These are phyloP conservation scores for Phaethornis superciliosus DNA, from an alignment of 2,113 vertebrate species.

Conservation along the genomic window DNA sequence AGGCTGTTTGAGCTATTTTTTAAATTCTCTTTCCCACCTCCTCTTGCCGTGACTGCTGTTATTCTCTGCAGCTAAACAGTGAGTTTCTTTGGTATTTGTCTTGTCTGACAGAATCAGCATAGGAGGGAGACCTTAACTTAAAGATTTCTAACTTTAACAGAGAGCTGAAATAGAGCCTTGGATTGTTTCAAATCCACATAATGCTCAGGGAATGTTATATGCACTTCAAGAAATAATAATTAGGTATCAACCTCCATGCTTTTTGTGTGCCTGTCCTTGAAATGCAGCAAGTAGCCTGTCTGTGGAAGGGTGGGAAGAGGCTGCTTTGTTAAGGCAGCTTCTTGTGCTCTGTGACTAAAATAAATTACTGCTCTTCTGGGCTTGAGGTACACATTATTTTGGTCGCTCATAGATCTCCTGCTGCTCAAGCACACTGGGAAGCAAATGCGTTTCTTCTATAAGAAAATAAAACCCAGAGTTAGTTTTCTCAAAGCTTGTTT, in stretches of 20 bases:
- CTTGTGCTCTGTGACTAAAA: conserved; percentile 10
- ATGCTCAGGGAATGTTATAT: background rate
- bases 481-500: conserved; percentile 15
- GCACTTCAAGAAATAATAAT: conserved; percentile 22
- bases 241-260: background rate
- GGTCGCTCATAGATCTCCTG: conserved; percentile 13
- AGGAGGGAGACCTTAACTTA: background rate
- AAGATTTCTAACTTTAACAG: background rate
- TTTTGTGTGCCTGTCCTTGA: background rate
- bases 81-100: conserved; percentile 3
- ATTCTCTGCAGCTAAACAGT: background rate
- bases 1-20: background rate
- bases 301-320: background rate
- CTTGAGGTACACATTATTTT: conserved; percentile 17
- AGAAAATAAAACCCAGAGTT: conserved; percentile 38
- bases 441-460: conserved; percentile 46
- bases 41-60: background rate
- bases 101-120: background rate
- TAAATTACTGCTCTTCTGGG: background rate
- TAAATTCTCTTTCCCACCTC: background rate
- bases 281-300: background rate
- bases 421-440: conserved; percentile 28
- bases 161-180: background rate
- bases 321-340: background rate
- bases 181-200: background rate